Conservation (phyloP, 2,888 invertebrate genomes). For the Leuctra nigra region DNA sequence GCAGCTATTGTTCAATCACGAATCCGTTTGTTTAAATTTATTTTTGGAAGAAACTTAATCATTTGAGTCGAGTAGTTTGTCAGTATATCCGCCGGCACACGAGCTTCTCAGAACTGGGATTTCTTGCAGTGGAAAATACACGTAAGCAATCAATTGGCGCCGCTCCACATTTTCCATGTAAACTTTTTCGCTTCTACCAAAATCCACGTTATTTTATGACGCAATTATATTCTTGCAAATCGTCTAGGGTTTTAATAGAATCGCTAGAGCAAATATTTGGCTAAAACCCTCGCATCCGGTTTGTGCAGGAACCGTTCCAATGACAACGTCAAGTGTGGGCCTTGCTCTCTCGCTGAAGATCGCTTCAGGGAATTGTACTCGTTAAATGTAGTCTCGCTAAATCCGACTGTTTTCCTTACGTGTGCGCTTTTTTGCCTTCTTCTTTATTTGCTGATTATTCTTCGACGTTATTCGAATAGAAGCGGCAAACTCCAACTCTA, state of each 20-base stretch:
- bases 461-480: background rate
- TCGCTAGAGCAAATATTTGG: too few relatives aligned
- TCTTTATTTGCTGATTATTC: background rate
- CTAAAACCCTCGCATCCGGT: too few relatives aligned
- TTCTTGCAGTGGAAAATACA: too few relatives aligned
- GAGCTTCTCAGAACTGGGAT: too few relatives aligned
- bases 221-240: too few relatives aligned
- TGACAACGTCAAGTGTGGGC: conserved; percentile 4
- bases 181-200: too few relatives aligned
- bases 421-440: background rate
- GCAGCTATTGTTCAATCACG: conserved; percentile 3
- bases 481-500: background rate
- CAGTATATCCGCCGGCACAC: too few relatives aligned
- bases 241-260: too few relatives aligned
- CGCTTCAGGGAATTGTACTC: conserved; percentile 15
- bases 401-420: conserved; percentile 11
- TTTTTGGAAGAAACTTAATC: conserved; percentile 1
- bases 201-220: too few relatives aligned
- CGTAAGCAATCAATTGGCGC: too few relatives aligned
- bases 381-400: conserved; percentile 19
- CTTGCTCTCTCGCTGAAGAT: background rate
- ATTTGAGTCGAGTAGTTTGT: conserved; percentile 4
- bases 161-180: too few relatives aligned
- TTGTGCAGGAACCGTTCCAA: background rate
- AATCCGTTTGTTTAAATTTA: conserved; percentile 3